A percentile compares a stretch with the other conserved stretches of the same genome.
These are phyloP conservation scores for Tragelaphus buxtoni DNA, from an alignment of 2,113 vertebrate genomes.

Conservation along the genomic window DNA sequence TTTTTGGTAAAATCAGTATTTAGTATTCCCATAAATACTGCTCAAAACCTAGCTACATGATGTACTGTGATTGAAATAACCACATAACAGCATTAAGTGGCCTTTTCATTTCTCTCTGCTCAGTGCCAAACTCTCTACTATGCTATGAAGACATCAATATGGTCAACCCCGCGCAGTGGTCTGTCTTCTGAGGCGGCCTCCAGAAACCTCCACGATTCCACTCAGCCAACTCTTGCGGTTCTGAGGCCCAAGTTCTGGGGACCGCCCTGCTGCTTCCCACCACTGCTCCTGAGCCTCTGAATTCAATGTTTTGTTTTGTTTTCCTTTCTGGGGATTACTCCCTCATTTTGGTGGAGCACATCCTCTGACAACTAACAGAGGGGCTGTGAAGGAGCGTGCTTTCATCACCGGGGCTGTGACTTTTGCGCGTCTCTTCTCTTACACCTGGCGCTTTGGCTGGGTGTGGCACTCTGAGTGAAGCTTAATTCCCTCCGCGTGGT, in stretches of 20 bases:
- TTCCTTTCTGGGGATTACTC: background rate
- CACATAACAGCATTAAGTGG: background rate
- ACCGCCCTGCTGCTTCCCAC: accelerated
- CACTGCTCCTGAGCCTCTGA: background rate
- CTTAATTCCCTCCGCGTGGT: no score
- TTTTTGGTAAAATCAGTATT: no score
- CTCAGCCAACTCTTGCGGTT: background rate
- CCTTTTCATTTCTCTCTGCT: background rate
- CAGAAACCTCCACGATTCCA: accelerated
- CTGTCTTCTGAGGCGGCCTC: accelerated
- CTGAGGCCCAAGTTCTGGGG: background rate
- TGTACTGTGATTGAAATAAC: background rate
- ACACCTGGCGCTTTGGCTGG: background rate
- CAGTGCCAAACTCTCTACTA: background rate
- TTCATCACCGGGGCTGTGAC: background rate
- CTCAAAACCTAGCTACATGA: background rate
- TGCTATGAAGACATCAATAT: accelerated
- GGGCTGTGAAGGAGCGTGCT: background rate
- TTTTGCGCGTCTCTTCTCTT: background rate
- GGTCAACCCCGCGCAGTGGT: background rate
- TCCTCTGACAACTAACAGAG: background rate
- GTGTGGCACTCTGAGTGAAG: background rate
- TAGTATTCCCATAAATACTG: background rate
- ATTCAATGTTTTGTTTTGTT: background rate
- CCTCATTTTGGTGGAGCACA: background rate